Conservation (phyloP, 2,113 vertebrate species). For the Sturnira hondurensis region DNA sequence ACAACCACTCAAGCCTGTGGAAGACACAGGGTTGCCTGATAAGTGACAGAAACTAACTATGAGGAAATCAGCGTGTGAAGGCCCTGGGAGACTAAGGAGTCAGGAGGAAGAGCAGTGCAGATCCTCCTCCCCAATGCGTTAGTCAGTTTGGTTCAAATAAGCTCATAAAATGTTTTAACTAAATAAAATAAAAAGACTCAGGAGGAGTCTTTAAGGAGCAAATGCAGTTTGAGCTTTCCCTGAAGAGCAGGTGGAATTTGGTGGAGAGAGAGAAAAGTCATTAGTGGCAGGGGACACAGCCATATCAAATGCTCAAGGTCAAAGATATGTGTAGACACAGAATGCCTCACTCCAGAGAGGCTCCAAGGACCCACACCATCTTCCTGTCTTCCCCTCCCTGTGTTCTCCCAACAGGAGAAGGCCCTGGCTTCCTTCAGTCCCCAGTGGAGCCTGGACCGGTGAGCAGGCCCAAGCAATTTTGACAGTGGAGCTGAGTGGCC, state of each 20-base stretch:
- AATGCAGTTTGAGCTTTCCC: neutral
- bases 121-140: neutral
- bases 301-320: neutral
- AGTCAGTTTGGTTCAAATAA: neutral
- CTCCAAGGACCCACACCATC: neutral
- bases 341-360: neutral
- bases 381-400: neutral
- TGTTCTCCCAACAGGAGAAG: conserved; percentile 70
- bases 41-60: neutral
- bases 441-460: conserved; percentile 77
- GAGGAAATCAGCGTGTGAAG: neutral
- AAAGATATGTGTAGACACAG: rapidly evolving
- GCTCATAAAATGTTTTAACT: neutral
- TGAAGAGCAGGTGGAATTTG: neutral
- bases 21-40: neutral
- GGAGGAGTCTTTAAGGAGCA: neutral
- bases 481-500: neutral
- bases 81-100: neutral
- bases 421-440: conserved; percentile 71
- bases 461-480: conserved; percentile 10
- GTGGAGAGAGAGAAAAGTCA: neutral
- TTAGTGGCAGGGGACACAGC: neutral
- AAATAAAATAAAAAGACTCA: neutral
- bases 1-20: neutral
- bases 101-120: neutral